phyloP scores from a whole-genome alignment of 2,888 invertebrate genomes.

The Orthonevra nobilis region DNA sequence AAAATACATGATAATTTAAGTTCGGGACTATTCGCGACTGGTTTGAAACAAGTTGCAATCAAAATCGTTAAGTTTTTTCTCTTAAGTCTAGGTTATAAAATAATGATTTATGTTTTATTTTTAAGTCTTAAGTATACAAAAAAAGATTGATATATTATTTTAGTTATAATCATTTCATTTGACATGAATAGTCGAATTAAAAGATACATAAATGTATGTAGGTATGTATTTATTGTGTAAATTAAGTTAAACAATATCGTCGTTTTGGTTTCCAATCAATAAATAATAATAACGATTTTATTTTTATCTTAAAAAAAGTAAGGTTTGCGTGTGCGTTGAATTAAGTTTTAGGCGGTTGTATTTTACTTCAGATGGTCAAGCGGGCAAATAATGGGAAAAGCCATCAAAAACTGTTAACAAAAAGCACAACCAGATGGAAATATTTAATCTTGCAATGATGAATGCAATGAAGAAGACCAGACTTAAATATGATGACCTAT shows the following conservation, averaged over 20 bases:
- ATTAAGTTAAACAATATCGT: conserved; percentile 44
- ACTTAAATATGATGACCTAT: neutral
- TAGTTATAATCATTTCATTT: conserved; percentile 7
- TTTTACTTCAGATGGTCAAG: neutral
- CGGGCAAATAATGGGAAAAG: too few relatives aligned
- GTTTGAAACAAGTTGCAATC: conserved; percentile 1
- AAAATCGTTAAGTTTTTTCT: too few relatives aligned
- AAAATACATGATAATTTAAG: conserved; percentile 3
- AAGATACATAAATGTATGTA: too few relatives aligned
- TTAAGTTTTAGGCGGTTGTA: conserved; percentile 32
- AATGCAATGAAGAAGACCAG: too few relatives aligned
- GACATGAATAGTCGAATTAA: conserved; percentile 50
- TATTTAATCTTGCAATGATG: too few relatives aligned
- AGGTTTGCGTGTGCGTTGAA: conserved; percentile 54
- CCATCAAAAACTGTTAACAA: too few relatives aligned
- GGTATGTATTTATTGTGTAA: conserved; percentile 3
- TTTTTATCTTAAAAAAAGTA: too few relatives aligned
- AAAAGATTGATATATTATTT: conserved; percentile 21
- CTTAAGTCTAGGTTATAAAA: too few relatives aligned
- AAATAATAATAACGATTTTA: too few relatives aligned
- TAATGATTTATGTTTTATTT: too few relatives aligned
- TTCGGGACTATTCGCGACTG: conserved; percentile 6
- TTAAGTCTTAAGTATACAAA: too few relatives aligned
- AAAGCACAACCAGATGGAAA: conserved; percentile 47
- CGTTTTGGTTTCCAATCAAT: conserved; percentile 34